Evolutionary conservation across 2,888 invertebrate genomes (phyloP), one percentile per base, ranked within the genome.

Genomic region (Adelphocoris suturalis): DNA sequence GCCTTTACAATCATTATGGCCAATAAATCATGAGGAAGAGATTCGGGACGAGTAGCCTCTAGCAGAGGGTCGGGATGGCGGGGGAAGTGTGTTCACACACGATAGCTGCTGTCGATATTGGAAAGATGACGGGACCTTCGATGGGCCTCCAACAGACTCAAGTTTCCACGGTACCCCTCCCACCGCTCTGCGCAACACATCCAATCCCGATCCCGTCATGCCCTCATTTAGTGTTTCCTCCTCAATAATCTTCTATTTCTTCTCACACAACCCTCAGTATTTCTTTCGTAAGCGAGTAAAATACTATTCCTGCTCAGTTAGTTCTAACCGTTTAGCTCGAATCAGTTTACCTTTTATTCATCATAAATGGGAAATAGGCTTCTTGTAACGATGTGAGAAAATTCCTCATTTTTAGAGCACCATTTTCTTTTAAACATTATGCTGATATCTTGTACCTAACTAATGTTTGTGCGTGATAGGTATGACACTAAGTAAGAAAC

Each of bases 61-160:
- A 16, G 37, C 13, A 11, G 78, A 19, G 16, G 78, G 78, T 47
- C n/a, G 78, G 19, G 47, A 16, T 46, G 46, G 78, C 9, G n/a
- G 78, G 78, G 78, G 46, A 46, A 46, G 78, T 19, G 78, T 78
- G 78, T 47, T 46, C 47, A 16, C 47, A 46, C 47, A 47, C 78
- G 78, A 78, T 78, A 78, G 78, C 78, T 68, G 68, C 68, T 68
- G 68, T 68, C 68, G 68, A 68, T 68, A 68, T 68, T 68, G 68
- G 68, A 68, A 68, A 68, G 68, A 68, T 68, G 68, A 68, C 68
- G 68, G 27, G 23, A 23, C 11, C 68, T 68, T 0, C 68, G 68
- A 68, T 68, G 68, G 23, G 68, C 68, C 19, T 68, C 68, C 68
- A 4, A 19, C 23, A 68, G 68, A 68, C 19, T 19, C 68, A 0